phyloP scores from a whole-genome alignment of 2,888 invertebrate genomes.

The Drosophila niveifrons region DNA sequence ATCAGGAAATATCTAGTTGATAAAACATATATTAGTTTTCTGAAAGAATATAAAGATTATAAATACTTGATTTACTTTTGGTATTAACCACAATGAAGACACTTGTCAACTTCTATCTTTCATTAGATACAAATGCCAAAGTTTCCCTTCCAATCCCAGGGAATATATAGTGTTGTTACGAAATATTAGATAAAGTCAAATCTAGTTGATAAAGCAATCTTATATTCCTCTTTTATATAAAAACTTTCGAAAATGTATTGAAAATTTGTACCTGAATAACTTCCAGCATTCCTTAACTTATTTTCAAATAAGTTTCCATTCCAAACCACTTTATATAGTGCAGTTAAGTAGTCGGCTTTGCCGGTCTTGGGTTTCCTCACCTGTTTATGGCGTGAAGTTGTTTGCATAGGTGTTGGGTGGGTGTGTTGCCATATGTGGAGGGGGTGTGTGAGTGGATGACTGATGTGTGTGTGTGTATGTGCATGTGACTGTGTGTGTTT shows the following conservation, averaged over 20 bases:
- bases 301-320: not conserved
- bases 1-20: not conserved
- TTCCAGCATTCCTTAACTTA: not conserved
- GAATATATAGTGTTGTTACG: too few species aligned
- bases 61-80: too few species aligned
- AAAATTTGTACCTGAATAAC: too few species aligned
- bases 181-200: too few species aligned
- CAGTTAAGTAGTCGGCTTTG: slow-evolving; percentile 12
- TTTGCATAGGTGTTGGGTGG: slow-evolving; percentile 73
- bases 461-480: slow-evolving; percentile 11
- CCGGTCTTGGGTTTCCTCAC: slow-evolving; percentile 23
- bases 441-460: slow-evolving; percentile 1
- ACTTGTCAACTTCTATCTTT: too few species aligned
- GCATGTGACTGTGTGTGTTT: slow-evolving; percentile 48
- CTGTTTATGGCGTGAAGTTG: slow-evolving; percentile 70
- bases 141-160: too few species aligned
- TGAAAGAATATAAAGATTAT: too few species aligned
- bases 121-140: too few species aligned
- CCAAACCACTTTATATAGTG: slow-evolving; percentile 21
- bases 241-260: too few species aligned
- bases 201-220: too few species aligned
- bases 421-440: slow-evolving; percentile 50
- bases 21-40: too few species aligned
- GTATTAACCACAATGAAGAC: rapidly evolving
- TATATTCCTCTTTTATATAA: too few species aligned